These are phyloP conservation scores for Trichonephila clavipes DNA, from an alignment of 1,140 invertebrate species.

Conservation along the genomic window DNA sequence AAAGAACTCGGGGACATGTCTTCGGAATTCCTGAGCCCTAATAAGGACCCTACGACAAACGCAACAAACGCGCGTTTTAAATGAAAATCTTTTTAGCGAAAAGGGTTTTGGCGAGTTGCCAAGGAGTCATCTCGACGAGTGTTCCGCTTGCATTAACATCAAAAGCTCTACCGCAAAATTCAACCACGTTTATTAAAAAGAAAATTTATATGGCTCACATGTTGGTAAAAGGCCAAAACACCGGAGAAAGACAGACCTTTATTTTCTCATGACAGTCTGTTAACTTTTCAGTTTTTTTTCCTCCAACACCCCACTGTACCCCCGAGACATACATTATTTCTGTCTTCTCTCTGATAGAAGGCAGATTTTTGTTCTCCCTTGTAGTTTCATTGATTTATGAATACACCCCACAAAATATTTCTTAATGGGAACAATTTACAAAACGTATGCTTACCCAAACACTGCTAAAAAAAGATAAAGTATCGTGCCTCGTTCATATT, in stretches of 20 bases:
- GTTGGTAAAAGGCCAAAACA: constrained; percentile 5
- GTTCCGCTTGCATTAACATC: constrained; percentile 36
- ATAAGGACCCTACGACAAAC: too few species aligned
- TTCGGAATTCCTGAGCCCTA: too few species aligned
- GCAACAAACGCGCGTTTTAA: not conserved
- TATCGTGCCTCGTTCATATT: too few species aligned
- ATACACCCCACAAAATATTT: not conserved
- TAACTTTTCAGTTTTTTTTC: not conserved
- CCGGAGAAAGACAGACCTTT: not conserved
- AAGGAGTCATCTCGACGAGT: not conserved
- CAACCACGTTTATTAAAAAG: constrained; percentile 36
- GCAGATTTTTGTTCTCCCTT: not conserved
- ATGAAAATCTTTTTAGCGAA: constrained; percentile 3
- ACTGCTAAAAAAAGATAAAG: too few species aligned
- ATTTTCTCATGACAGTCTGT: not conserved
- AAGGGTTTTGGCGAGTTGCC: not conserved
- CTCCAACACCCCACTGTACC: too few species aligned
- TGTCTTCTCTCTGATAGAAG: not conserved
- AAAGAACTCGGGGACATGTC: constrained; percentile 11
- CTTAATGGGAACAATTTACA: not conserved
- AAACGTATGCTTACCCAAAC: not conserved
- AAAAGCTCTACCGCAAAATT: constrained; percentile 10
- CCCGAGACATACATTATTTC: not conserved
- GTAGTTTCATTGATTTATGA: not conserved
- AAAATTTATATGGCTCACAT: constrained; percentile 37